A percentile compares a stretch with the other conserved stretches of the same genome.
Conservation (phyloP, 2,888 invertebrate genomes). For the Aethes cnicana region DNA sequence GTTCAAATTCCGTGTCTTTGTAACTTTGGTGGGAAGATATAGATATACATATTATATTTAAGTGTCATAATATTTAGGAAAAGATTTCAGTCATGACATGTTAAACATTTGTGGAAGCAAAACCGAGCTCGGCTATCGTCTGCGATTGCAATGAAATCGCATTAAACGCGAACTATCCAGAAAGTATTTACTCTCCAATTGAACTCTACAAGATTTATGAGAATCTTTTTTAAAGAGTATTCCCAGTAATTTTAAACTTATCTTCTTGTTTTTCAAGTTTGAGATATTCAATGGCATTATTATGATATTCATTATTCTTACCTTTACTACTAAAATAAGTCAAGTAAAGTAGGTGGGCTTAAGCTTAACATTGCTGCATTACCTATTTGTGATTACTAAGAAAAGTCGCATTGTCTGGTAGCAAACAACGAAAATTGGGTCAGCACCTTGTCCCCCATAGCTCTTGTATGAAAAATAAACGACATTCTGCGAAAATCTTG, state of each 20-base stretch:
- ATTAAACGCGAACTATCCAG: constrained; percentile 54
- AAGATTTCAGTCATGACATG: constrained; percentile 8
- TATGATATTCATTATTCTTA: no score
- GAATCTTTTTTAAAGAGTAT: constrained; percentile 44
- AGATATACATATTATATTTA: neutral
- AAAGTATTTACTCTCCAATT: constrained; percentile 61
- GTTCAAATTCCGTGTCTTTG: constrained; percentile 24
- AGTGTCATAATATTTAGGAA: constrained; percentile 20
- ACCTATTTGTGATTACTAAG: no score
- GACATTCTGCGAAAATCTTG: no score
- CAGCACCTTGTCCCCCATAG: no score
- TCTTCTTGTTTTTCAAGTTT: neutral
- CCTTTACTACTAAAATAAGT: no score
- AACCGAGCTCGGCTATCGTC: constrained; percentile 36
- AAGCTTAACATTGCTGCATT: no score
- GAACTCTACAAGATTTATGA: constrained; percentile 59
- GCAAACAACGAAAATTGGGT: no score
- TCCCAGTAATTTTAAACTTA: neutral
- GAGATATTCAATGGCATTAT: neutral
- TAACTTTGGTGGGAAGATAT: constrained; percentile 21
- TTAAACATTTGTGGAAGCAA: constrained; percentile 15
- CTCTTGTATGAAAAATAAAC: no score
- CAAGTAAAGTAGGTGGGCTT: no score
- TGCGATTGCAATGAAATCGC: constrained; percentile 59
- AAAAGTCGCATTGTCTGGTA: no score